A percentile compares a stretch with the other conserved stretches of the same genome.
Evolutionary conservation across 2,888 invertebrate species (phyloP).

Genomic region (Sminthurides aquaticus): DNA sequence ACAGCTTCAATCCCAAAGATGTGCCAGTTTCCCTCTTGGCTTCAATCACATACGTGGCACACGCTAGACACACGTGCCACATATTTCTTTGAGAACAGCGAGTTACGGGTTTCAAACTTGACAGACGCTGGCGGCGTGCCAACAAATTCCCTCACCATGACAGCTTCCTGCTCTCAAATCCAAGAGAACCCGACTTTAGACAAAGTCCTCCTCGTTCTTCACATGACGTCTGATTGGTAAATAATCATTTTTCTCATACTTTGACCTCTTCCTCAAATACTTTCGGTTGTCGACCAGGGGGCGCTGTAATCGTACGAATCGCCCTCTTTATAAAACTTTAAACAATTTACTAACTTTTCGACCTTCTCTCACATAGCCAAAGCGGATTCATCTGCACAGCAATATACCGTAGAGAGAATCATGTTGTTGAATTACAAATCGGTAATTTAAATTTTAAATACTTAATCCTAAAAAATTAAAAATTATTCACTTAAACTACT

Average conservation of each 20-base stretch:
- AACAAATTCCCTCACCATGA: slow-evolving; percentile 35
- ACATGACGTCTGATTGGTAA: slow-evolving; percentile 68
- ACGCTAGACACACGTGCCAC: slow-evolving; percentile 76
- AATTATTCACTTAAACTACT: not conserved
- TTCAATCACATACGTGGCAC: slow-evolving; percentile 79
- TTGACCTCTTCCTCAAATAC: slow-evolving; percentile 4
- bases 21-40: slow-evolving; percentile 81
- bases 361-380: too few species aligned
- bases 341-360: too few species aligned
- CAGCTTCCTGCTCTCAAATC: slow-evolving; percentile 39
- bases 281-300: not conserved
- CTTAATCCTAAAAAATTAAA: not conserved
- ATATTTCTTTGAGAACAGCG: slow-evolving; percentile 61
- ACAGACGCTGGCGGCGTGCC: slow-evolving; percentile 28
- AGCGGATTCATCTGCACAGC: slow-evolving; percentile 83
- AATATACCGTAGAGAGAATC: slow-evolving; percentile 74
- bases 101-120: slow-evolving; percentile 31
- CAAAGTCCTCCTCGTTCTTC: slow-evolving; percentile 56
- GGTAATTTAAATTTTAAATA: slow-evolving; percentile 49
- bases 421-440: slow-evolving; percentile 80
- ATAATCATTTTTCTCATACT: too few species aligned
- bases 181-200: slow-evolving; percentile 47
- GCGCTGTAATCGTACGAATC: too few species aligned
- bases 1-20: slow-evolving; percentile 62
- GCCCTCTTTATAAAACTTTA: too few species aligned